Evolutionary conservation across 2,888 invertebrate genomes (phyloP), one percentile per base, ranked within the genome.

Genomic region (Plebejus melissa): DNA sequence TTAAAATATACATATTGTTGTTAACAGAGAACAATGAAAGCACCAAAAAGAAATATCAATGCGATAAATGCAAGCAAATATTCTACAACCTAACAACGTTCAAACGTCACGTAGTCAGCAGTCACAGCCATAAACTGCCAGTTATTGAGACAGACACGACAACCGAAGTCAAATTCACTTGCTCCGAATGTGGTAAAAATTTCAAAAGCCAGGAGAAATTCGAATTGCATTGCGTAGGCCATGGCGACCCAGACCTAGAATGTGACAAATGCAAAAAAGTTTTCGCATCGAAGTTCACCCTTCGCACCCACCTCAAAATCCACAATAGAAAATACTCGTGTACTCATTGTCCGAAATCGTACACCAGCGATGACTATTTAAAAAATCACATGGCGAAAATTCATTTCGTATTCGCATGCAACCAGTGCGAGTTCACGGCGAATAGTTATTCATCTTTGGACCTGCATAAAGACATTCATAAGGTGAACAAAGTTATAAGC

Each of bases 181-280:
- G 93, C 80, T 78, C 80, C 0, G 85, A 89, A 58, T 94, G 94
- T 78, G 89, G 88, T 0, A 92, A 90, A 78, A 84, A 81, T 16
- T 81, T 93, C 1, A 93, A 91, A 77, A 88, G 78, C 28, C 83
- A 86, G 74, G 82, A 86, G 75, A 93, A 93, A 78, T 91, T 88
- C 76, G 87, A 90, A 65, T 79, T 82, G 16, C 94, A 94, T 80
- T 86, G 87, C 79, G 81, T 87, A 38, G 89, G 88, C 0, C 94
- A 94, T 76, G 93, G 93, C 0, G 86, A 94, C 80, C 94, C 94
- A 0, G 90, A 94, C 0, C 76, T 90, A 5, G 93, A 94, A 83
- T 94, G 94, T 78, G 80, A 82, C 13, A 87, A 86, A 78, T 94
- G 94, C 81, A 85, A 84, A 28, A 94, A 94, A 82, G 93, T 94